phyloP scores from a whole-genome alignment of 92 coral and sea anemone species.

The Porites rus region DNA sequence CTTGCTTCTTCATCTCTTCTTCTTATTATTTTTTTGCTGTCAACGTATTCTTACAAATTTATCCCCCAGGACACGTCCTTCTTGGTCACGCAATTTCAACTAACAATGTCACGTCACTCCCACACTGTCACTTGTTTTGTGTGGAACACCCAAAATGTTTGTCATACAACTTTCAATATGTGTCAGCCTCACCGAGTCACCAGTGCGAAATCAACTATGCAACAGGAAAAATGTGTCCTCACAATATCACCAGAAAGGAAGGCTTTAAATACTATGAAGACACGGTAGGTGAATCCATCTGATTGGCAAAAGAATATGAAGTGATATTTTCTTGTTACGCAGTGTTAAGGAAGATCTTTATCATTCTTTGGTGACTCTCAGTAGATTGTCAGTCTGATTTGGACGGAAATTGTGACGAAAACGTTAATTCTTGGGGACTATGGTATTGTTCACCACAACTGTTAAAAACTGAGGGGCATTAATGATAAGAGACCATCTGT shows the following conservation, averaged over 20 bases:
- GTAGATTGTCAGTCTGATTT: no score
- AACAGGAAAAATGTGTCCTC: conserved; percentile 20
- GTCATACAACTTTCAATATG: conserved; percentile 5
- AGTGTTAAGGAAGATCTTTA: no score
- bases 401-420: no score
- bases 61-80: background rate
- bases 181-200: background rate
- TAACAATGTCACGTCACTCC: background rate
- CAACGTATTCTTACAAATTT: background rate
- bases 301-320: background rate
- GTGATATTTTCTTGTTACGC: background rate
- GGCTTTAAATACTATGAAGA: conserved; percentile 4
- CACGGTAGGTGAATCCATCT: background rate
- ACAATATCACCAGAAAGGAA: background rate
- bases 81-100: conserved; percentile 7
- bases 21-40: background rate
- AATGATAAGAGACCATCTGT: no score
- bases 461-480: no score
- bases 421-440: no score
- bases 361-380: no score
- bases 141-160: conserved; percentile 1
- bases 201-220: conserved; percentile 1
- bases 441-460: no score
- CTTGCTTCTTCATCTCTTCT: no score
- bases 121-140: background rate